These are phyloP conservation scores for Hippocampus guttulatus DNA, from an alignment of 2,113 vertebrate species.

Conservation along the genomic window DNA sequence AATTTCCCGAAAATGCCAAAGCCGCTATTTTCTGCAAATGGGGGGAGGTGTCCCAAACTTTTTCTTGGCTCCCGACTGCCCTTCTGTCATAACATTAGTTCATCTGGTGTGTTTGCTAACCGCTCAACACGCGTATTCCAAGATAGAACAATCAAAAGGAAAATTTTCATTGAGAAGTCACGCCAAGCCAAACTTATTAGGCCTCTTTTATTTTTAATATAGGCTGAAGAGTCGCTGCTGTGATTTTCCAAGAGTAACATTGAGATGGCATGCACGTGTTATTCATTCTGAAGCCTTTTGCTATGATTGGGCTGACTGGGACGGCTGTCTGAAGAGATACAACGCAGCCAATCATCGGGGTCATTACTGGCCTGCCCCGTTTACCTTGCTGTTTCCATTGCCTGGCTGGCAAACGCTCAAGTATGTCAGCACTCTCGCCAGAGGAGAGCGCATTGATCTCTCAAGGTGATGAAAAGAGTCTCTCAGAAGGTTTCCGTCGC, in stretches of 20 bases:
- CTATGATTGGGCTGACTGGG: background rate
- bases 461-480: constrained; percentile 69
- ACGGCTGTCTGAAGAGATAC: background rate
- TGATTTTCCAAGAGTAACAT: constrained; percentile 4
- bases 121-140: background rate
- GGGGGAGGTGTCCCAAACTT: background rate
- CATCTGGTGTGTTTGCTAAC: background rate
- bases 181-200: constrained; percentile 1
- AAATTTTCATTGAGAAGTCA: background rate
- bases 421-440: constrained; percentile 57
- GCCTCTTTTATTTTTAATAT: constrained; percentile 3
- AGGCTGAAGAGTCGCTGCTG: background rate
- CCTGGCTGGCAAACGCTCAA: constrained; percentile 53
- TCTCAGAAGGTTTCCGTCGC: constrained; percentile 29
- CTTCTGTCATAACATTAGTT: background rate
- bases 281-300: constrained; percentile 2
- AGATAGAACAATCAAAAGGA: constrained; percentile 6
- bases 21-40: too few relatives aligned
- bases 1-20: background rate
- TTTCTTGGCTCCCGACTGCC: background rate
- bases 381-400: constrained; percentile 52
- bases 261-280: background rate
- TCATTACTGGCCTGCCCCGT: constrained; percentile 56
- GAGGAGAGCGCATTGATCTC: constrained; percentile 68
- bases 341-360: constrained; percentile 56